Percentiles rank a stretch among this genome's conserved stretches.
Conservation (phyloP, 2,113 vertebrate species). For the Zosterops japonicus region DNA sequence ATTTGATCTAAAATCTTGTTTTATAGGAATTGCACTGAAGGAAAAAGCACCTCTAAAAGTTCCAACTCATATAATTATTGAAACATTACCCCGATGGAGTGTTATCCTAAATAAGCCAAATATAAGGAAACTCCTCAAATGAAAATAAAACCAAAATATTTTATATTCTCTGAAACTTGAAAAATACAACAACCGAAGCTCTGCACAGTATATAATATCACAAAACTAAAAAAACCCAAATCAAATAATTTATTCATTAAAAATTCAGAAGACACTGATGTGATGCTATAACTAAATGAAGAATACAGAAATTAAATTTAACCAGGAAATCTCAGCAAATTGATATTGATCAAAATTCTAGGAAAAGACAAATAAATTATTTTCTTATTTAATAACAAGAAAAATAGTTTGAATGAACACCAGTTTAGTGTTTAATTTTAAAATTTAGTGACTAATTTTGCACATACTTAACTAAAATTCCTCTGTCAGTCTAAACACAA, state of each 20-base stretch:
- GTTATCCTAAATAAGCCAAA: not conserved
- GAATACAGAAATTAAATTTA: slow-evolving; percentile 5
- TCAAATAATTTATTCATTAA: not conserved
- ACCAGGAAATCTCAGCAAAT: slow-evolving; percentile 4
- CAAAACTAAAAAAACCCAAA: not conserved
- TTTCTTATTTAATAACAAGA: not conserved
- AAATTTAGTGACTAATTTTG: not conserved
- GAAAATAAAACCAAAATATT: not conserved
- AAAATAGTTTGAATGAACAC: not conserved
- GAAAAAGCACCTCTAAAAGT: not conserved
- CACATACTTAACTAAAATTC: not conserved
- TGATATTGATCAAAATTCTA: slow-evolving; percentile 23
- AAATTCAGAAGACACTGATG: not conserved
- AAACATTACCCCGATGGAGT: not conserved
- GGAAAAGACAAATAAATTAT: not conserved
- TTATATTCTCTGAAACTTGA: not conserved
- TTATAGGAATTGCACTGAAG: not conserved
- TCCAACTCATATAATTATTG: not conserved
- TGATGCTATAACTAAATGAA: not conserved
- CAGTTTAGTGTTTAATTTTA: not conserved
- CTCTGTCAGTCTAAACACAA: not conserved
- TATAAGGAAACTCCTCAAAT: not conserved
- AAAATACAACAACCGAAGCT: not conserved
- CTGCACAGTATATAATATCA: not conserved
- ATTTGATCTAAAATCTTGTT: not conserved